These are phyloP conservation scores for Phymatocera aterrima DNA, from an alignment of 2,888 invertebrate genomes.

Conservation along the genomic window DNA sequence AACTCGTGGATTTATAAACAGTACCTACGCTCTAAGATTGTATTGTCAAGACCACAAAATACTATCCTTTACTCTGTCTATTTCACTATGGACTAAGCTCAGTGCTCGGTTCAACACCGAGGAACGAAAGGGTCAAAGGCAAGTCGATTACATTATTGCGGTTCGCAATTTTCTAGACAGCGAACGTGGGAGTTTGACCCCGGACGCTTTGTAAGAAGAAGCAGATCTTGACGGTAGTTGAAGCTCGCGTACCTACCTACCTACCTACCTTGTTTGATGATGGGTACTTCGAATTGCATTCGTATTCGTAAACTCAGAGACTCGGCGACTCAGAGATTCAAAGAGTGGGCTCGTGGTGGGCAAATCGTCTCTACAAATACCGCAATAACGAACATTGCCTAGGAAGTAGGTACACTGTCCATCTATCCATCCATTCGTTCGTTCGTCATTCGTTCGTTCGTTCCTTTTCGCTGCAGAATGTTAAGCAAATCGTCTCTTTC, in stretches of 20 bases:
- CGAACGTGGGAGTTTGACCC: conserved; percentile 45
- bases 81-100: not conserved
- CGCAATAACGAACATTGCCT: conserved; percentile 11
- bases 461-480: not conserved
- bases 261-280: conserved; percentile 29
- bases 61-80: not conserved
- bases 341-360: too few relatives aligned
- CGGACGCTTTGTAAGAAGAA: conserved; percentile 15
- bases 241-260: not conserved
- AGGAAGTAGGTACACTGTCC: not conserved
- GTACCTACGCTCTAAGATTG: too few relatives aligned
- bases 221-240: conserved; percentile 38
- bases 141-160: conserved; percentile 40
- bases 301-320: not conserved
- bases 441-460: too few relatives aligned
- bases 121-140: conserved; percentile 41
- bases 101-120: not conserved
- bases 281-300: conserved; percentile 34
- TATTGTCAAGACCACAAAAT: not conserved
- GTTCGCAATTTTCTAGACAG: conserved; percentile 43
- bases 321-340: not conserved
- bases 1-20: too few relatives aligned
- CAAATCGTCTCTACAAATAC: not conserved
- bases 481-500: not conserved
- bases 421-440: not conserved